A percentile compares a stretch with the other conserved stretches of the same genome.
phyloP scores from a whole-genome alignment of 1,140 invertebrate species.

The Dinoponera quadriceps region DNA sequence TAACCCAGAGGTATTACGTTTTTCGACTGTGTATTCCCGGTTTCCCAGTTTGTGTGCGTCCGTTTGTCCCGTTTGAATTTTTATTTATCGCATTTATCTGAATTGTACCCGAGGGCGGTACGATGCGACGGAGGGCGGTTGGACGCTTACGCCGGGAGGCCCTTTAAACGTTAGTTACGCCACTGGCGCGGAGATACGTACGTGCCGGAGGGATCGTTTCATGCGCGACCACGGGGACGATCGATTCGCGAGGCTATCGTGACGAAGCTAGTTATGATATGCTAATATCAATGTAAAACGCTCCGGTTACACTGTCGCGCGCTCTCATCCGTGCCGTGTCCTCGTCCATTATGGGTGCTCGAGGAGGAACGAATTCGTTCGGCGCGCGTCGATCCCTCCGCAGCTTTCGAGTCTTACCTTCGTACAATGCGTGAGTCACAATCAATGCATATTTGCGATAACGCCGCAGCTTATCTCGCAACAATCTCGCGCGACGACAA shows the following conservation, averaged over 20 bases:
- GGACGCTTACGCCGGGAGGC: background rate
- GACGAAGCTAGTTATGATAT: background rate
- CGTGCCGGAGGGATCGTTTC: conserved; percentile 18
- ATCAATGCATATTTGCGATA: conserved; percentile 23
- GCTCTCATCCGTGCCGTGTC: background rate
- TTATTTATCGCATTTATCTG: no score
- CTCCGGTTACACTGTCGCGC: background rate
- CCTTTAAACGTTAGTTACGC: background rate
- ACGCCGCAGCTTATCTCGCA: conserved; percentile 4
- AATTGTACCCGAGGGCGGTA: no score
- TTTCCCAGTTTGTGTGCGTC: no score
- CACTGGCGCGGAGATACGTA: background rate
- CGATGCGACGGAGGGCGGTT: no score
- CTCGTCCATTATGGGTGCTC: background rate
- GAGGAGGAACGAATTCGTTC: background rate
- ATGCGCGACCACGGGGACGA: background rate
- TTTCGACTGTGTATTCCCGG: no score
- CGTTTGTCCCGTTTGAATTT: no score
- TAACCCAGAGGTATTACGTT: no score
- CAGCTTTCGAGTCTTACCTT: background rate
- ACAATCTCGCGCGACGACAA: conserved; percentile 6
- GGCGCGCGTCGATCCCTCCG: background rate
- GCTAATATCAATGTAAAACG: conserved; percentile 5
- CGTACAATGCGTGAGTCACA: background rate
- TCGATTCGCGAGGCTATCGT: background rate